A percentile compares a stretch with the other conserved stretches of the same genome.
Evolutionary conservation across 1,140 invertebrate genomes (phyloP).

Genomic region (Drosophila hydei): DNA sequence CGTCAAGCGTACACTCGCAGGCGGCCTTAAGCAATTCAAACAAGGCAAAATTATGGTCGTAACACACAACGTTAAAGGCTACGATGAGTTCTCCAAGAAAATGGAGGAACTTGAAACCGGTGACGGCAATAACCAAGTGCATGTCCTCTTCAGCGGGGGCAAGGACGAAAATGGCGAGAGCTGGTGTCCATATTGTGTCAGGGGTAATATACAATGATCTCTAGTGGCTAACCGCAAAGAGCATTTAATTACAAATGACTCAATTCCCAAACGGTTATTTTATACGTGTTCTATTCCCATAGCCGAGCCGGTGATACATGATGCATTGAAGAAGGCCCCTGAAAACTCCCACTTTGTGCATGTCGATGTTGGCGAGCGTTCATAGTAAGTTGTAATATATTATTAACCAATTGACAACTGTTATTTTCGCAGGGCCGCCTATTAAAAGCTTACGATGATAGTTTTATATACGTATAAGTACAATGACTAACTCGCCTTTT

Average conservation of each 20-base stretch:
- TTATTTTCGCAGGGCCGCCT: background rate
- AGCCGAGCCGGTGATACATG: slow-evolving; percentile 87
- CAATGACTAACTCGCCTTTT: no score
- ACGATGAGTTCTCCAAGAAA: slow-evolving; percentile 86
- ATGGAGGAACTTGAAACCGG: slow-evolving; percentile 84
- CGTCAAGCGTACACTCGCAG: slow-evolving; percentile 47
- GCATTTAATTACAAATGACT: slow-evolving; percentile 17
- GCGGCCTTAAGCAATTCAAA: slow-evolving; percentile 34
- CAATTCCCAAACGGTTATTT: slow-evolving; percentile 5
- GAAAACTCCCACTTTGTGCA: slow-evolving; percentile 87
- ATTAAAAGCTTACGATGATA: no score
- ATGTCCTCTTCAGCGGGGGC: slow-evolving; percentile 88
- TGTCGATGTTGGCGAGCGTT: slow-evolving; percentile 89
- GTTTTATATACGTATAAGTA: no score
- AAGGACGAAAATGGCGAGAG: slow-evolving; percentile 87
- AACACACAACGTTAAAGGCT: slow-evolving; percentile 85
- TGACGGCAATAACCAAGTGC: slow-evolving; percentile 83
- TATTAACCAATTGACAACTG: background rate
- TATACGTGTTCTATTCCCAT: slow-evolving; percentile 37
- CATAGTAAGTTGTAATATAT: slow-evolving; percentile 71
- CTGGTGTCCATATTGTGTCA: slow-evolving; percentile 91
- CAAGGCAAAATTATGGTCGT: slow-evolving; percentile 85
- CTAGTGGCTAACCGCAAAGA: slow-evolving; percentile 17
- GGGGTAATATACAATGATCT: slow-evolving; percentile 84
- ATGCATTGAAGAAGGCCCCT: slow-evolving; percentile 85